phyloP scores from a whole-genome alignment of 1,140 invertebrate species.

The Zaprionus davidi region DNA sequence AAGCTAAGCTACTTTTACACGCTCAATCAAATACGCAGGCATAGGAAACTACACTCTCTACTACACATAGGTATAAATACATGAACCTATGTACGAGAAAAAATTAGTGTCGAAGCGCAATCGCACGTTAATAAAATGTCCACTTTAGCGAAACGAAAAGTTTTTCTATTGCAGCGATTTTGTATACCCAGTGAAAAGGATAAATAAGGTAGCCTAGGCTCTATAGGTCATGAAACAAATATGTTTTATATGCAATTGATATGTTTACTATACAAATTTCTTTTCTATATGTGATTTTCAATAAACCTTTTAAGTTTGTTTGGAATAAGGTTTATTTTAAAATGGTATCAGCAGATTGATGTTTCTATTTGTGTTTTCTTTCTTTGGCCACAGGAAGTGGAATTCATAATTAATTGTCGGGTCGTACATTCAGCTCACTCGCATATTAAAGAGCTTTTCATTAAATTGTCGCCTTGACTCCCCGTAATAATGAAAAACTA shows the following conservation, averaged over 20 bases:
- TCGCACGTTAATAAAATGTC: conserved; percentile 60
- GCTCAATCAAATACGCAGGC: conserved; percentile 72
- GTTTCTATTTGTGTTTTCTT: not conserved
- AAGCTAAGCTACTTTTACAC: conserved; percentile 69
- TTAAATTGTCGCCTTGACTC: conserved; percentile 15
- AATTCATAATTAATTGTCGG: conserved; percentile 45
- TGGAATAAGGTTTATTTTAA: too few relatives aligned
- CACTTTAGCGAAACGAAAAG: conserved; percentile 22
- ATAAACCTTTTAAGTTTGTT: too few relatives aligned
- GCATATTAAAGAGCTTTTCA: conserved; percentile 44
- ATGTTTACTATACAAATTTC: too few relatives aligned
- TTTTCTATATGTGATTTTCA: too few relatives aligned
- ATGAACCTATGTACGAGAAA: conserved; percentile 7
- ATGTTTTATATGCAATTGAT: too few relatives aligned
- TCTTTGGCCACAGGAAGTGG: not conserved
- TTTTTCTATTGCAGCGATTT: not conserved
- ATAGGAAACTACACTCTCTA: conserved; percentile 34
- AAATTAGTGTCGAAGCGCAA: conserved; percentile 55
- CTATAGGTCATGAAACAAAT: too few relatives aligned
- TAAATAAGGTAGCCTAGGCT: too few relatives aligned
- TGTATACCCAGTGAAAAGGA: not conserved
- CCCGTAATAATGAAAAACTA: conserved; percentile 42
- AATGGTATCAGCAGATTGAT: too few relatives aligned
- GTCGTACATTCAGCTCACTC: not conserved
- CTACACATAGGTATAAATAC: conserved; percentile 16